Conservation (phyloP, 2,113 vertebrate genomes). For the Hyaena hyaena region DNA sequence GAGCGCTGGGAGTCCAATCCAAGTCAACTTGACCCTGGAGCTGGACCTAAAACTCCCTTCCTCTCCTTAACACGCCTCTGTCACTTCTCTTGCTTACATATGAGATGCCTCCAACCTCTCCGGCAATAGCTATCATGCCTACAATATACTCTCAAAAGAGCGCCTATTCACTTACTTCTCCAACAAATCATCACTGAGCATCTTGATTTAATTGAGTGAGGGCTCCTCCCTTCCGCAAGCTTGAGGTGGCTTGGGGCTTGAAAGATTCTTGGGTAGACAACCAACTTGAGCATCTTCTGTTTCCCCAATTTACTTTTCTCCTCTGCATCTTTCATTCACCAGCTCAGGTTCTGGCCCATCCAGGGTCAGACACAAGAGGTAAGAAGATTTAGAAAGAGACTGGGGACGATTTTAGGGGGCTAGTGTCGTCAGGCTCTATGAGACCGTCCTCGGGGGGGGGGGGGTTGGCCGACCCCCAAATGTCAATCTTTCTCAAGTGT, state of each 20-base stretch:
- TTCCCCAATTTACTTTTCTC: neutral
- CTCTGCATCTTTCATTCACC: neutral
- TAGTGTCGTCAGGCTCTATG: neutral
- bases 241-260: neutral
- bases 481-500: neutral
- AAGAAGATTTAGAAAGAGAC: neutral
- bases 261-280: neutral
- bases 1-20: fast-evolving
- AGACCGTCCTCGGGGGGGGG: neutral
- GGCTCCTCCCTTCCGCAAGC: neutral
- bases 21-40: neutral
- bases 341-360: neutral
- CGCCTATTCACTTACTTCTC: neutral
- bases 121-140: neutral
- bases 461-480: neutral
- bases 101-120: neutral
- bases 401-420: neutral
- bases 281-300: neutral
- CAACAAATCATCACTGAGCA: neutral
- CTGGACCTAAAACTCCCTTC: too few relatives aligned
- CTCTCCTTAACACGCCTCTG: neutral
- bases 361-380: neutral
- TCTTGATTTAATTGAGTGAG: neutral
- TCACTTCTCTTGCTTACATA: neutral
- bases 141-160: neutral